Conservation (phyloP, 2,113 vertebrate genomes). For the Dicaeum eximium region DNA sequence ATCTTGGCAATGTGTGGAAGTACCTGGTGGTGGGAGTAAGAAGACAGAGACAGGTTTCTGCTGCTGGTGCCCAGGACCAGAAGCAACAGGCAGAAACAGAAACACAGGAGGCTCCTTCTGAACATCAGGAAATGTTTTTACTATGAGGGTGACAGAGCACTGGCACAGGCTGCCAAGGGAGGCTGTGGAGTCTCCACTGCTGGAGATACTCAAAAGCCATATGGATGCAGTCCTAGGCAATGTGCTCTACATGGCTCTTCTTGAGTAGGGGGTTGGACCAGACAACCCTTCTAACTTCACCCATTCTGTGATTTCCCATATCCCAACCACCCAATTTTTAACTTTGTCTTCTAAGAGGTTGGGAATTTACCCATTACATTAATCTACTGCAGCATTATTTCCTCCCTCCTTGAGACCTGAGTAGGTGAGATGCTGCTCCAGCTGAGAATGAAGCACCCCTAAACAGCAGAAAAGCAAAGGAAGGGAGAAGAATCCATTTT, state of each 20-base stretch:
- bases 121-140: background rate
- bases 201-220: background rate
- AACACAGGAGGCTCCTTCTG: background rate
- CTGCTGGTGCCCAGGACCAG: background rate
- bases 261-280: background rate
- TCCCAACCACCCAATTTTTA: background rate
- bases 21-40: background rate
- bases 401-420: background rate
- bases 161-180: background rate
- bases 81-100: background rate
- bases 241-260: fast-evolving
- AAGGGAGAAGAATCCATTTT: background rate
- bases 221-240: background rate
- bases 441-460: background rate
- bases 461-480: background rate
- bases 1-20: background rate
- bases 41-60: background rate
- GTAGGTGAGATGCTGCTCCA: background rate
- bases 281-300: background rate
- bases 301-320: background rate
- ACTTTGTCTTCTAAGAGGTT: background rate
- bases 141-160: background rate
- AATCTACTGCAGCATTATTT: background rate
- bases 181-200: background rate
- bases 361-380: background rate